These are phyloP conservation scores for Chelon labrosus DNA, from an alignment of 2,797 vertebrate species.

Conservation along the genomic window DNA sequence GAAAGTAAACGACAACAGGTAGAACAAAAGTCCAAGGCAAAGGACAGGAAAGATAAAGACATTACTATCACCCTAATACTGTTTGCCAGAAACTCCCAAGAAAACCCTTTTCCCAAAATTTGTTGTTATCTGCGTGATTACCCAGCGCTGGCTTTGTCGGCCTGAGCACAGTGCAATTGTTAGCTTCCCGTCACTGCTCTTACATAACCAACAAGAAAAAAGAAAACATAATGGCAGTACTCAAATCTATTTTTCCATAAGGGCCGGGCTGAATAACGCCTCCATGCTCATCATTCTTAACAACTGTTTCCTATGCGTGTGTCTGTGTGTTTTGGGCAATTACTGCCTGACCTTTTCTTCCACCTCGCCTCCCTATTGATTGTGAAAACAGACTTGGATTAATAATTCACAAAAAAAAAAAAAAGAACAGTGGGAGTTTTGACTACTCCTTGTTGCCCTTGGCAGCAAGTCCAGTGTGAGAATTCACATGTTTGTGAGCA, in stretches of 20 bases:
- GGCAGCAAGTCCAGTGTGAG: constrained; percentile 43
- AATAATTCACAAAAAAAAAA: constrained; percentile 61
- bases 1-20: constrained; percentile 11
- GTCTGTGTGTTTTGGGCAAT: constrained; percentile 52
- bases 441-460: constrained; percentile 64
- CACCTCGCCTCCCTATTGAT: constrained; percentile 61
- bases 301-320: constrained; percentile 60
- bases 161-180: constrained; percentile 52
- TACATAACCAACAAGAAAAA: constrained; percentile 50
- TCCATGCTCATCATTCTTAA: constrained; percentile 65
- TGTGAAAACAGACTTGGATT: constrained; percentile 66
- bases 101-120: constrained; percentile 25
- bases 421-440: constrained; percentile 60
- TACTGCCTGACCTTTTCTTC: constrained; percentile 68
- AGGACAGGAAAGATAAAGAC: not conserved
- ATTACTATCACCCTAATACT: not conserved
- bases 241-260: constrained; percentile 71
- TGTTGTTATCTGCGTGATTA: constrained; percentile 36
- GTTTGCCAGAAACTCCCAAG: constrained; percentile 13
- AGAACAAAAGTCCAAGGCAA: constrained; percentile 6
- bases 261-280: constrained; percentile 64
- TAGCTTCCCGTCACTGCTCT: constrained; percentile 54
- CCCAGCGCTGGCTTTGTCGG: constrained; percentile 15
- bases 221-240: constrained; percentile 52
- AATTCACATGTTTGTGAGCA: constrained; percentile 19